phyloP scores from a whole-genome alignment of 2,113 vertebrate species.

The Orycteropus afer region DNA sequence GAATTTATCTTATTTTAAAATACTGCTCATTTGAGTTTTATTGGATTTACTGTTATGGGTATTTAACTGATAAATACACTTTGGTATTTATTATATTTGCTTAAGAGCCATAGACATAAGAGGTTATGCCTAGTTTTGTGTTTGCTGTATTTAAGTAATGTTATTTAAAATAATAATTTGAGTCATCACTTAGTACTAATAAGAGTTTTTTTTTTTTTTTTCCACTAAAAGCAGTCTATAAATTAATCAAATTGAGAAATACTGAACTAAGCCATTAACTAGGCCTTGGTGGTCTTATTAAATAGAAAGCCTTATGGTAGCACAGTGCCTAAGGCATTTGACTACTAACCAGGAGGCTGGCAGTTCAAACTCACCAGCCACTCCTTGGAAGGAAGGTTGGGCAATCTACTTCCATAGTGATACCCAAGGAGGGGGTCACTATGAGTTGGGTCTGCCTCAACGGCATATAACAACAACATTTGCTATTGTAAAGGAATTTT shows the following conservation, averaged over 20 bases:
- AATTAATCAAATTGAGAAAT: slow-evolving; percentile 26
- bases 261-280: neutral
- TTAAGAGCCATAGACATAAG: neutral
- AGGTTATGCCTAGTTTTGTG: neutral
- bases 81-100: neutral
- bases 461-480: too few relatives aligned
- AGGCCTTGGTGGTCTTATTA: neutral
- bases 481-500: slow-evolving; percentile 15
- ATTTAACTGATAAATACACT: slow-evolving; percentile 26
- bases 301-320: neutral
- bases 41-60: neutral
- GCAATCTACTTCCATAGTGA: too few relatives aligned
- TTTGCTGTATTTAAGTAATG: slow-evolving; percentile 43
- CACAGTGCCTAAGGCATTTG: too few relatives aligned
- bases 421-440: too few relatives aligned
- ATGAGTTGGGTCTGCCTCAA: too few relatives aligned
- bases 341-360: too few relatives aligned
- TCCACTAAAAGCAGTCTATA: neutral
- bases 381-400: too few relatives aligned
- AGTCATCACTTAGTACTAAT: slow-evolving; percentile 6
- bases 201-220: slow-evolving; percentile 50
- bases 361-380: too few relatives aligned
- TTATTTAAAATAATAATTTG: slow-evolving; percentile 8
- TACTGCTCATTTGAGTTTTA: slow-evolving; percentile 3
- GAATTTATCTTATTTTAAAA: neutral